Evolutionary conservation across 2,113 vertebrate genomes (phyloP).

Genomic region (Turnix velox): DNA sequence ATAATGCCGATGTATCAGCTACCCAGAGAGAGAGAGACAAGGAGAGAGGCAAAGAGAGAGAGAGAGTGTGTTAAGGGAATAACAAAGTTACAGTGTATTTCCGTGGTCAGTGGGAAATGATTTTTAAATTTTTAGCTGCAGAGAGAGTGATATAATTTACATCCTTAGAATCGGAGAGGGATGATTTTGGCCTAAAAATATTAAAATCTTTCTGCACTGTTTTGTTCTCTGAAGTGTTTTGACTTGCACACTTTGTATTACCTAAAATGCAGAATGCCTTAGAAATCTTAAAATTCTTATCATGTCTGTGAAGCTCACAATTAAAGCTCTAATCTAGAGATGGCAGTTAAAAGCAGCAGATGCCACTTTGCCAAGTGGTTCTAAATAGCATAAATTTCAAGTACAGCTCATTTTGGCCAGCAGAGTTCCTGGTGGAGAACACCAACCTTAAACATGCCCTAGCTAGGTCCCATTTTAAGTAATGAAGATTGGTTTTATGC

Average conservation of each 20-base stretch:
- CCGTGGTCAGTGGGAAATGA: background rate
- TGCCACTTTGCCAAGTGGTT: constrained; percentile 6
- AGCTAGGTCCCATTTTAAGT: background rate
- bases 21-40: background rate
- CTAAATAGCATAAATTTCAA: constrained; percentile 14
- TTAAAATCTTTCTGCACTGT: background rate
- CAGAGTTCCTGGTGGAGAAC: background rate
- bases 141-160: constrained; percentile 22
- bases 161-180: background rate
- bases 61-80: background rate
- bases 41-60: too few relatives aligned
- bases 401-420: background rate
- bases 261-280: constrained; percentile 47
- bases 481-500: background rate
- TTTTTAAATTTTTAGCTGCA: constrained; percentile 35
- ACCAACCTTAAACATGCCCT: background rate
- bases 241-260: constrained; percentile 12
- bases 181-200: background rate
- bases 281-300: constrained; percentile 6
- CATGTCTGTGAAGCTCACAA: background rate
- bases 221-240: constrained; percentile 27
- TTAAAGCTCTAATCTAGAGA: background rate
- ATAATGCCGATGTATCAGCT: constrained; percentile 1
- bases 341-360: background rate
- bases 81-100: constrained; percentile 25